Conservation (phyloP, 2,888 invertebrate genomes). For the Didymodactylos carnosus region DNA sequence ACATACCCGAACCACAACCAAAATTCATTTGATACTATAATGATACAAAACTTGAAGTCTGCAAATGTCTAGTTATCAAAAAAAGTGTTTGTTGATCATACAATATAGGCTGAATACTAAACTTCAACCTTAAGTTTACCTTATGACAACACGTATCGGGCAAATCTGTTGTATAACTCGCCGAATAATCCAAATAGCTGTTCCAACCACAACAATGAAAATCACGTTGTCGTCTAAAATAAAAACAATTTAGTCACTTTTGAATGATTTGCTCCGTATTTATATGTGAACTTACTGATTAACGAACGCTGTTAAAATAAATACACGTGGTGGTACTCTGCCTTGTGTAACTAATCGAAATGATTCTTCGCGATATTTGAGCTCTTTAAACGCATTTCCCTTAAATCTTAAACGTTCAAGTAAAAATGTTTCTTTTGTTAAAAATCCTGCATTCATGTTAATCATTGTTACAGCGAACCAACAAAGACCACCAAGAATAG, state of each 20-base stretch:
- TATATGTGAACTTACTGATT: background rate
- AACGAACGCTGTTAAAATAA: conserved; percentile 6
- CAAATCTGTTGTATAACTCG: background rate
- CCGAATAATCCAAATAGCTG: conserved; percentile 7
- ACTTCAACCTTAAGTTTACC: background rate
- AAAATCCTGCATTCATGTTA: conserved; percentile 13
- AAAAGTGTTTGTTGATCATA: too few species aligned
- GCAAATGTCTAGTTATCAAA: background rate
- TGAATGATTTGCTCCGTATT: background rate
- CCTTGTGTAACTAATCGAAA: conserved; percentile 4
- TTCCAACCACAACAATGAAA: conserved; percentile 15
- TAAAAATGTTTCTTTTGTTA: conserved; percentile 8
- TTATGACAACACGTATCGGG: conserved; percentile 11
- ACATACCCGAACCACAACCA: conserved; percentile 7
- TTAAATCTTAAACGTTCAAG: conserved; percentile 11
- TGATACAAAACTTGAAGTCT: background rate
- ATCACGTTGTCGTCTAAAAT: conserved; percentile 10
- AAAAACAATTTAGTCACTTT: background rate
- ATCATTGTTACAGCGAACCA: conserved; percentile 14
- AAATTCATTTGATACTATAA: background rate
- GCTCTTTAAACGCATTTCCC: conserved; percentile 14
- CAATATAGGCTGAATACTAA: too few species aligned
- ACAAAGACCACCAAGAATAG: conserved; percentile 9
- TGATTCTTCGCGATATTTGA: conserved; percentile 12
- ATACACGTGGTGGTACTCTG: conserved; percentile 3